Evolutionary conservation across 2,113 vertebrate species (phyloP).

Genomic region (Marcusenius ussheri): DNA sequence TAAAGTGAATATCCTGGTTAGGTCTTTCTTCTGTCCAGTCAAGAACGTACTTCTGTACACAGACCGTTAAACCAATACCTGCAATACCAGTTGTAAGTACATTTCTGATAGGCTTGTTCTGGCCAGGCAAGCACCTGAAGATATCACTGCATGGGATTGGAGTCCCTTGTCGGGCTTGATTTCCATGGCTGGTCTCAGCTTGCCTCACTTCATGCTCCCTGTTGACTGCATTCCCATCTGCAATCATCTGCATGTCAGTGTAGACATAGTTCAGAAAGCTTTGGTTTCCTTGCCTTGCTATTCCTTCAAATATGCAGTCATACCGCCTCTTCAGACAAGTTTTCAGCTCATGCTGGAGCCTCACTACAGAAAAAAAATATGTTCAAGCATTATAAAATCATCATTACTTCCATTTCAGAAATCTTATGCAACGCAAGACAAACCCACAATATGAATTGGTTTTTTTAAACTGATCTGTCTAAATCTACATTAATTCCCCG

Average conservation of each 20-base stretch:
- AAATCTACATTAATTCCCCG: not conserved
- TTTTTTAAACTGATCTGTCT: not conserved
- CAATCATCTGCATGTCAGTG: slow-evolving; percentile 43
- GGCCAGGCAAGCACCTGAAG: slow-evolving; percentile 33
- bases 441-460: not conserved
- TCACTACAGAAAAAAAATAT: slow-evolving; percentile 24
- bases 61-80: slow-evolving; percentile 49
- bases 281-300: slow-evolving; percentile 41
- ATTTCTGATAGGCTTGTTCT: slow-evolving; percentile 30
- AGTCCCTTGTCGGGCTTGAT: slow-evolving; percentile 17
- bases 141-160: slow-evolving; percentile 39
- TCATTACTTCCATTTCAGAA: not conserved
- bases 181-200: not conserved
- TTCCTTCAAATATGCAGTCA: slow-evolving; percentile 47
- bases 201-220: slow-evolving; percentile 36
- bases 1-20: slow-evolving; percentile 55
- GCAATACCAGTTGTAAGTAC: slow-evolving; percentile 53
- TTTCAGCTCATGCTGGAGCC: slow-evolving; percentile 40
- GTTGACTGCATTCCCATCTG: slow-evolving; percentile 36
- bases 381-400: not conserved
- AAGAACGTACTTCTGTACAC: slow-evolving; percentile 41
- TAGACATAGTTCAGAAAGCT: slow-evolving; percentile 42
- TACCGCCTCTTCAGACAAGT: slow-evolving; percentile 28
- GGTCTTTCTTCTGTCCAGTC: slow-evolving; percentile 50
- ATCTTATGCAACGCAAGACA: not conserved